These are phyloP conservation scores for Cerastoderma edule DNA, from an alignment of 2,888 invertebrate genomes.

Conservation along the genomic window DNA sequence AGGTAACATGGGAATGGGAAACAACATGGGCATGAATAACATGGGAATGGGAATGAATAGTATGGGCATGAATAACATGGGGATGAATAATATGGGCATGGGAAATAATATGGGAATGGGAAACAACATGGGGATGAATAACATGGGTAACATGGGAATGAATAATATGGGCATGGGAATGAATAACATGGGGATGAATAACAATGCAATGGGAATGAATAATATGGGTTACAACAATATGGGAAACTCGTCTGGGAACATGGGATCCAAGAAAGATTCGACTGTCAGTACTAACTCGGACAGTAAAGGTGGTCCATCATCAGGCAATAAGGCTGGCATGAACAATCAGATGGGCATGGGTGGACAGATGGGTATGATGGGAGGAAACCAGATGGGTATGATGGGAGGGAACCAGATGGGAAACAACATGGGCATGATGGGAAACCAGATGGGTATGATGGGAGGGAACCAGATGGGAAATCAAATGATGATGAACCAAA, in stretches of 20 bases:
- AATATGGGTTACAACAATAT: conserved; percentile 39
- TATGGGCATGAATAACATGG: conserved; percentile 28
- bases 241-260: conserved; percentile 36
- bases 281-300: background rate
- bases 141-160: conserved; percentile 39
- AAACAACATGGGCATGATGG: conserved; percentile 50
- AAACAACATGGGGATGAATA: conserved; percentile 33
- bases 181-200: conserved; percentile 37
- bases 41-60: conserved; percentile 32
- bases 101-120: conserved; percentile 21
- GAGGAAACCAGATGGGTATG: conserved; percentile 33
- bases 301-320: conserved; percentile 1
- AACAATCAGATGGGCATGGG: background rate
- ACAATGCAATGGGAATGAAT: conserved; percentile 36
- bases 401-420: conserved; percentile 32
- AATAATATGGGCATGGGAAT: conserved; percentile 30
- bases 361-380: conserved; percentile 27
- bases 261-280: conserved; percentile 7
- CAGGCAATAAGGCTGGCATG: background rate
- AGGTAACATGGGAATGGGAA: conserved; percentile 30
- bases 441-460: conserved; percentile 46
- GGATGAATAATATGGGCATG: conserved; percentile 30
- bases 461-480: conserved; percentile 33
- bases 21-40: conserved; percentile 12
- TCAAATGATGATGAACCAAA: conserved; percentile 33